phyloP scores from a whole-genome alignment of 1,140 invertebrate genomes.

The Drosophila obscura region DNA sequence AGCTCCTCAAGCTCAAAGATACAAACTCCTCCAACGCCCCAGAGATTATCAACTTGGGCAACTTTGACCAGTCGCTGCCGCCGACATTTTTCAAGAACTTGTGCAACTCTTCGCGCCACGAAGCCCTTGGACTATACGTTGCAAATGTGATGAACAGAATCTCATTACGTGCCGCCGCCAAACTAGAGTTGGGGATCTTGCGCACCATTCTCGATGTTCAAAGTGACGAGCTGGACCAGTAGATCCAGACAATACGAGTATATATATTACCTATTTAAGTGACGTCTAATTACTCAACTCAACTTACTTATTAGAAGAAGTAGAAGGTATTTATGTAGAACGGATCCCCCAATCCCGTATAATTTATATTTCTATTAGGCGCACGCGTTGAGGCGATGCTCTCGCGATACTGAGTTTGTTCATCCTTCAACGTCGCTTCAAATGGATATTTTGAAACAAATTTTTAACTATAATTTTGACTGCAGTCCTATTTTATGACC shows the following conservation, averaged over 20 bases:
- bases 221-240: slow-evolving; percentile 74
- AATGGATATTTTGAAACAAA: slow-evolving; percentile 3
- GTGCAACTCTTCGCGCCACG: slow-evolving; percentile 79
- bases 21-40: slow-evolving; percentile 46
- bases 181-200: slow-evolving; percentile 75
- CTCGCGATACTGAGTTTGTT: not conserved
- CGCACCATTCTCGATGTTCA: slow-evolving; percentile 78
- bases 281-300: slow-evolving; percentile 25
- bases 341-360: slow-evolving; percentile 3
- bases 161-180: slow-evolving; percentile 63
- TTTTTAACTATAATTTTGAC: not conserved
- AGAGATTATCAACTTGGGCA: slow-evolving; percentile 78
- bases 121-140: slow-evolving; percentile 77
- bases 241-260: not conserved
- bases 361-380: slow-evolving; percentile 16
- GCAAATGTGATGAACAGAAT: slow-evolving; percentile 82
- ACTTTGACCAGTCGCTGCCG: slow-evolving; percentile 76
- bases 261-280: slow-evolving; percentile 8
- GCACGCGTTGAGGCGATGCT: slow-evolving; percentile 2
- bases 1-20: too few species aligned
- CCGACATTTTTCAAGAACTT: slow-evolving; percentile 83
- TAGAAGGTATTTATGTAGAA: slow-evolving; percentile 27
- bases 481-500: slow-evolving; percentile 23
- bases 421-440: not conserved
- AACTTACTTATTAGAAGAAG: slow-evolving; percentile 21